Conservation (phyloP, 2,888 invertebrate genomes). For the Halictus quadricinctus region DNA sequence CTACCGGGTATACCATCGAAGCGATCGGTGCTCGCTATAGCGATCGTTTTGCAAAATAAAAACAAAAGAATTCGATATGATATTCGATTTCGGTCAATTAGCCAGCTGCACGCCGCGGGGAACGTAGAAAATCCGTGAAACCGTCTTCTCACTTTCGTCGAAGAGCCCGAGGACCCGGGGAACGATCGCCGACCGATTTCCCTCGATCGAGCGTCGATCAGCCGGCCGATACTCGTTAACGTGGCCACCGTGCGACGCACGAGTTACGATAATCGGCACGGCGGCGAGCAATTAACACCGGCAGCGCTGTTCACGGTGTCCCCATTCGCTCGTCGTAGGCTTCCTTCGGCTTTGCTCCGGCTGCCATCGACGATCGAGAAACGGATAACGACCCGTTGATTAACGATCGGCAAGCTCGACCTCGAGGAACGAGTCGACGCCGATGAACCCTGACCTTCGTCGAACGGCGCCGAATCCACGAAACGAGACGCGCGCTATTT, state of each 20-base stretch:
- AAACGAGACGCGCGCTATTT: conserved; percentile 33
- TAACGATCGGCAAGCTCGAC: conserved; percentile 61
- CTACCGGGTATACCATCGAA: neutral
- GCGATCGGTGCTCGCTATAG: neutral
- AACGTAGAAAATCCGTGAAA: neutral
- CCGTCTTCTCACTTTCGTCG: conserved; percentile 35
- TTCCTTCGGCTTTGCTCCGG: neutral
- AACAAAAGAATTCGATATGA: too few species aligned
- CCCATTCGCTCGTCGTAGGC: conserved; percentile 40
- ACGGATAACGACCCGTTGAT: conserved; percentile 64
- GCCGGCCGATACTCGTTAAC: conserved; percentile 35
- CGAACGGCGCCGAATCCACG: conserved; percentile 44
- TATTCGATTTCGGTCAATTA: neutral
- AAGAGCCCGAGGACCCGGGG: too few species aligned
- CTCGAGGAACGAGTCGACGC: conserved; percentile 32
- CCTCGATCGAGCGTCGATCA: conserved; percentile 12
- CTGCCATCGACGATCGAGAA: conserved; percentile 48
- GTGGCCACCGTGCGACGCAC: conserved; percentile 13
- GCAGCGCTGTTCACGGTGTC: conserved; percentile 38
- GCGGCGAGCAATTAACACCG: conserved; percentile 46
- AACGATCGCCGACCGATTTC: neutral
- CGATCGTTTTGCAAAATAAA: too few species aligned
- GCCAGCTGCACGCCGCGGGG: too few species aligned
- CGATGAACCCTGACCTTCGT: conserved; percentile 59
- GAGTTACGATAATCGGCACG: conserved; percentile 50